Evolutionary conservation across 2,113 vertebrate species (phyloP), one percentile per base, ranked within the genome.

Genomic region (Pterocles burchelli): DNA sequence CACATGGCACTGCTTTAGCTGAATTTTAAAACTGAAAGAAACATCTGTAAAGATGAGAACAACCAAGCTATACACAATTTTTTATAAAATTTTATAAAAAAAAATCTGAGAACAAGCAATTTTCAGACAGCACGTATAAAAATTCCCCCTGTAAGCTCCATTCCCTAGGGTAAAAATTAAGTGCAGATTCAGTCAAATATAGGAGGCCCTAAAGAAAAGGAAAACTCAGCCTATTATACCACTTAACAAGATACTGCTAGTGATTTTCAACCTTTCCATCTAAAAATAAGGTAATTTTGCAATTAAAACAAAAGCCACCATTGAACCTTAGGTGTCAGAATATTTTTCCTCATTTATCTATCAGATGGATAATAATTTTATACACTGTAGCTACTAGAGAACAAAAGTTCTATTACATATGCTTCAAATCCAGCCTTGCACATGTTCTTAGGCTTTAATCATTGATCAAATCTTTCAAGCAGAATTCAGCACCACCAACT

Each of bases 301-400:
- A 92, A 92, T 81, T 95, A 94, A 95, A 95, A 94, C 33, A 94
- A 87, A 77, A 81, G 79, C 24, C 28, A 95, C 28, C 52, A 81
- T 65, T 96, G 88, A 86, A 61, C 9, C 13, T 79, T 29, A 76
- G 10, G 6, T 75, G 49, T 65, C 57, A 94, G 80, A 92, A 94
- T 21, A 57, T 49, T 93, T 25, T 82, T 90, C 17, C 17, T 66
- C 84, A 84, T 91, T 78, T 82, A 94, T 10, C 21, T 57, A 45
- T 43, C 45, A 52, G 54, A 65, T 21, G 29, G 84, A 36, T 59
- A 83, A 70, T 49, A 41, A 70, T 67, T 84, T 67, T 72, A 81
- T 49, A 78, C 20, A 43, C 19, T 43, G 10, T 28, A 62, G 43
- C 36, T 76, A 81, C 14, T 65, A 78, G 41, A 80, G 83, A 67